Evolutionary conservation across 1,140 invertebrate species (phyloP), one percentile per base, ranked within the genome.

Genomic region (Drosophila pachea): DNA sequence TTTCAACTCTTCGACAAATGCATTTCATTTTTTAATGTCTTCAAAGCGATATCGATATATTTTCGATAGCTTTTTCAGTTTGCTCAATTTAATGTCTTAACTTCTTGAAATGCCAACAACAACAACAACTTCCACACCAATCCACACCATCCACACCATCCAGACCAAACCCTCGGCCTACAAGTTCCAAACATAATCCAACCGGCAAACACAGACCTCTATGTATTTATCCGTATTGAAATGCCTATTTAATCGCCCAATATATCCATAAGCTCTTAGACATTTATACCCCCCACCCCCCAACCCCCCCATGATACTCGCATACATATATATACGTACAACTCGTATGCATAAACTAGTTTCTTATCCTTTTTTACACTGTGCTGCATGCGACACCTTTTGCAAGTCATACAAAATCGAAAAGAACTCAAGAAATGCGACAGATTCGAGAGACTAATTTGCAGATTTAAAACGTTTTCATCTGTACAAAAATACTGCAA

Each of bases 11-110:
- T 48, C 31, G 9, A 49, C 45, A 38, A 56, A 48, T 53, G 53
- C 22, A 22, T 47, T 8, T 29, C 42, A 16, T 29, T 7, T 29
- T 53, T 52, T 33, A 47, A 42, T 3, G 61, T 52, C 55, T 66
- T 65, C 58, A 55, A 50, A 65, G 61, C 53, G 59, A 71, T 68
- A 62, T 47, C 54, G 54, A 62, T 50, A 76, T 54, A 35, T 68
- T 69, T 60, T 76, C 61, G 49, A 61, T 73, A 22, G 22, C 22
- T 22, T 22, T 22, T 22, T 22, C 22, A 22, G 22, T 22, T 22
- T 22, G 22, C 22, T 22, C 22, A 22, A 22, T 22, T 22, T 3
- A 22, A 22, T 22, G 22, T 22, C 22, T 22, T 22, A 22, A 22
- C 22, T 22, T 22, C 22, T 65, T 33, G 33, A 64, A 55, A 64